Evolutionary conservation across 2,113 vertebrate species (phyloP).

Genomic region (Gymnarchus niloticus): DNA sequence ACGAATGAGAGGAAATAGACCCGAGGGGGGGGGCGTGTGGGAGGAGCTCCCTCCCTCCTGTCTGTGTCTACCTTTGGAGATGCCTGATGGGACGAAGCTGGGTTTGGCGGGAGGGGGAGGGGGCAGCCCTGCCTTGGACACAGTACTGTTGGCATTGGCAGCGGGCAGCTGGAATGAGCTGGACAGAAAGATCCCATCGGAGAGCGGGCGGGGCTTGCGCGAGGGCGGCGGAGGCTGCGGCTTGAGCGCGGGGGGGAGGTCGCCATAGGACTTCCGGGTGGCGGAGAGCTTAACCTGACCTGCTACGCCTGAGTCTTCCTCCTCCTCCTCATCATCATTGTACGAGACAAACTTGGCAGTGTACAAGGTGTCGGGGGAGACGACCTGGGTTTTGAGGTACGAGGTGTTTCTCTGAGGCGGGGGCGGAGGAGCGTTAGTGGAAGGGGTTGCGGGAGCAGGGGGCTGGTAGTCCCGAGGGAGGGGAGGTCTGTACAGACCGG

Average conservation of each 20-base stretch:
- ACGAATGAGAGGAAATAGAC: slow-evolving; percentile 30
- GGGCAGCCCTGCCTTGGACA: slow-evolving; percentile 62
- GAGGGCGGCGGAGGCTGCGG: slow-evolving; percentile 69
- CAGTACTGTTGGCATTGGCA: slow-evolving; percentile 94
- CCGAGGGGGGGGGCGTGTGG: slow-evolving; percentile 41
- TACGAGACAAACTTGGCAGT: slow-evolving; percentile 96
- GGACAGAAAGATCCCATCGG: slow-evolving; percentile 92
- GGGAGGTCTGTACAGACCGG: slow-evolving; percentile 94
- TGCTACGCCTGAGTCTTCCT: slow-evolving; percentile 72
- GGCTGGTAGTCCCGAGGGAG: slow-evolving; percentile 92
- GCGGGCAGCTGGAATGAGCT: slow-evolving; percentile 79
- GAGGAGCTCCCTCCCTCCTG: slow-evolving; percentile 44
- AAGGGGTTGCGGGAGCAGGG: slow-evolving; percentile 46
- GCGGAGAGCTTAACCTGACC: slow-evolving; percentile 91
- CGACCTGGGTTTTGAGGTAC: slow-evolving; percentile 97
- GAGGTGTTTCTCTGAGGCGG: slow-evolving; percentile 96
- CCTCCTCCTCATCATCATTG: slow-evolving; percentile 75
- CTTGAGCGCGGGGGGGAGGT: slow-evolving; percentile 71
- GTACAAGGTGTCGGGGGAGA: slow-evolving; percentile 94
- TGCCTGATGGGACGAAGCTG: slow-evolving; percentile 64
- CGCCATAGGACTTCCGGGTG: slow-evolving; percentile 80
- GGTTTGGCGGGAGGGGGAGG: slow-evolving; percentile 75
- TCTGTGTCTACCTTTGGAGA: slow-evolving; percentile 76
- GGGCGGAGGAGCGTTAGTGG: slow-evolving; percentile 79
- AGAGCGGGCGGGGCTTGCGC: slow-evolving; percentile 79